A percentile compares a stretch with the other conserved stretches of the same genome.
Conservation (phyloP, 1,140 invertebrate genomes). For the Parapsyche elsis region DNA sequence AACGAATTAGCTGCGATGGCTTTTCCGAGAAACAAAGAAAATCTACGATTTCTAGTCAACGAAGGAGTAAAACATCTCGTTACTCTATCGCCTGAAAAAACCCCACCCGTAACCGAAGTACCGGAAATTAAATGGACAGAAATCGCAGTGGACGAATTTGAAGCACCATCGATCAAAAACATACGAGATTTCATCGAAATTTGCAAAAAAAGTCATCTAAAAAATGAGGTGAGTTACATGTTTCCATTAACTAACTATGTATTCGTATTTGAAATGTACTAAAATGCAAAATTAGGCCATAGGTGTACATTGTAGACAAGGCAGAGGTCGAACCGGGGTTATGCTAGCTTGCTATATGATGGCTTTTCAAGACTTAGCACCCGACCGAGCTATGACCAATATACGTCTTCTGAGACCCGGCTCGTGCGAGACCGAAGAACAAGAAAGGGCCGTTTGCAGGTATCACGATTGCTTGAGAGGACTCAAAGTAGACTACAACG, state of each 20-base stretch:
- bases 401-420: constrained; percentile 72
- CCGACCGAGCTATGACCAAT: constrained; percentile 72
- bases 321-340: constrained; percentile 75
- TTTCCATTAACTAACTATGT: constrained; percentile 49
- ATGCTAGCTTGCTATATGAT: constrained; percentile 79
- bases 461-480: constrained; percentile 71
- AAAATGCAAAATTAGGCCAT: too few species aligned
- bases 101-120: constrained; percentile 68
- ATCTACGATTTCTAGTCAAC: constrained; percentile 63
- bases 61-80: constrained; percentile 68
- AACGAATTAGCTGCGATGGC: constrained; percentile 73
- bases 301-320: constrained; percentile 76
- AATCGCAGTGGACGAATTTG: constrained; percentile 74
- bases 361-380: constrained; percentile 69
- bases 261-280: constrained; percentile 32
- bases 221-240: constrained; percentile 62
- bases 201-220: constrained; percentile 66
- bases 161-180: constrained; percentile 73
- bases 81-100: constrained; percentile 73
- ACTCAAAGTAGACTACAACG: constrained; percentile 61
- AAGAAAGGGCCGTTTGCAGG: constrained; percentile 71
- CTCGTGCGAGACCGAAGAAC: constrained; percentile 75
- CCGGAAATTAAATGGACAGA: constrained; percentile 69
- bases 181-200: constrained; percentile 75
- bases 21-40: constrained; percentile 63